Evolutionary conservation across 92 coral and sea anemone genomes (phyloP).

Genomic region (Siderastrea radians): DNA sequence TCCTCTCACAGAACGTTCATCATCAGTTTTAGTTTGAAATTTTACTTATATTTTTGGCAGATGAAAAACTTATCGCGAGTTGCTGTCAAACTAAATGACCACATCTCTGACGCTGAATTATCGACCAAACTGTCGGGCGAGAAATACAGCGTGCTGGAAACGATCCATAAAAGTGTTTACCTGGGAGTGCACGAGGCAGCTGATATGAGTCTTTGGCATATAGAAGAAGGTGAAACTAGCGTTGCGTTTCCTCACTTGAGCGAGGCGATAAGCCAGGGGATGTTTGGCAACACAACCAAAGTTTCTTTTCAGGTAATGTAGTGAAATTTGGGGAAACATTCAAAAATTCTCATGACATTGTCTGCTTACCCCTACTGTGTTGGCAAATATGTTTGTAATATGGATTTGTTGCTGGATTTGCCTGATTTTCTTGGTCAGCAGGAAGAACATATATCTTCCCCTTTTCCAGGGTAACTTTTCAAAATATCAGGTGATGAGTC

Average conservation of each 20-base stretch:
- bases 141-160: conserved; percentile 15
- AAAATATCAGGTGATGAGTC: too few relatives aligned
- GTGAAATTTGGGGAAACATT: not conserved
- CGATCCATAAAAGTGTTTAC: not conserved
- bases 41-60: not conserved
- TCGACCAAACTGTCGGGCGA: conserved; percentile 7
- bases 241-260: not conserved
- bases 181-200: conserved; percentile 18
- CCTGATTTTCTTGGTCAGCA: too few relatives aligned
- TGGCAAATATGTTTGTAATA: too few relatives aligned
- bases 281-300: not conserved
- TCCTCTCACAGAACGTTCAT: too few relatives aligned
- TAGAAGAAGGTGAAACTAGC: not conserved
- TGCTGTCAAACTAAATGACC: not conserved
- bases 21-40: too few relatives aligned
- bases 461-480: too few relatives aligned
- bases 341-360: too few relatives aligned
- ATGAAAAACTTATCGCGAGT: not conserved
- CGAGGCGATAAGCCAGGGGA: not conserved
- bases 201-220: not conserved
- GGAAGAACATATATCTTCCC: too few relatives aligned
- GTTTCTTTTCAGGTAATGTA: conserved; percentile 17
- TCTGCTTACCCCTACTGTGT: too few relatives aligned
- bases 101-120: conserved; percentile 2
- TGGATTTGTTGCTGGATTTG: too few relatives aligned